phyloP scores from a whole-genome alignment of 2,888 invertebrate species.

The Drosophila niveifrons region DNA sequence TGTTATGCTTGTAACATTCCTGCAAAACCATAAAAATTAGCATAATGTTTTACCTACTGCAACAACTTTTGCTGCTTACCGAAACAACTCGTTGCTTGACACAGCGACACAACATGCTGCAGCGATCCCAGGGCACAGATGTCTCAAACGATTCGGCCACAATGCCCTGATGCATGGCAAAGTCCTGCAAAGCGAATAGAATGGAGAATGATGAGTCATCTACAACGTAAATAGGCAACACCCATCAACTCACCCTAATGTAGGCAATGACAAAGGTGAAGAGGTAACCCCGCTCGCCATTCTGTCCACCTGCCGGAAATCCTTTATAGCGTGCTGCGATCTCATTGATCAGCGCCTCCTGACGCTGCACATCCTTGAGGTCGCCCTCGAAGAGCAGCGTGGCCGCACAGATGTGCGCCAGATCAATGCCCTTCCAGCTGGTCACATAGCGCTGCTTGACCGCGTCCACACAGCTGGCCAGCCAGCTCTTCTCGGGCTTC shows the following conservation, averaged over 20 bases:
- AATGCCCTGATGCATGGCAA: slow-evolving; percentile 94
- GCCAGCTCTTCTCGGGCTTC: slow-evolving; percentile 88
- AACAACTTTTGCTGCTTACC: slow-evolving; percentile 77
- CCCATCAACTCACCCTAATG: slow-evolving; percentile 90
- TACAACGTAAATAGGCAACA: background rate
- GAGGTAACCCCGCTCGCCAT: slow-evolving; percentile 97
- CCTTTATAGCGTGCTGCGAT: slow-evolving; percentile 93
- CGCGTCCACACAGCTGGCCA: slow-evolving; percentile 89
- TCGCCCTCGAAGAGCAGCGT: slow-evolving; percentile 97
- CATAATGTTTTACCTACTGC: fast-evolving
- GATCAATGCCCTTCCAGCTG: slow-evolving; percentile 93
- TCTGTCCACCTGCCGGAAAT: slow-evolving; percentile 95
- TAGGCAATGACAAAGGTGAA: slow-evolving; percentile 99
- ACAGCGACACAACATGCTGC: slow-evolving; percentile 92
- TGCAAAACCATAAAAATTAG: slow-evolving; percentile 41
- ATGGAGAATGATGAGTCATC: background rate
- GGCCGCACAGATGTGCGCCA: slow-evolving; percentile 93
- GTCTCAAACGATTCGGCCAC: slow-evolving; percentile 99
- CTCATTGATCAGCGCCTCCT: slow-evolving; percentile 91
- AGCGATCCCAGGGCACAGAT: slow-evolving; percentile 98
- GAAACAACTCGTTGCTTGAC: slow-evolving; percentile 92
- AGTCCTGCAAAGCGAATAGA: slow-evolving; percentile 88
- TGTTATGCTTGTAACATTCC: slow-evolving; percentile 88
- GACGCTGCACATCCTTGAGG: slow-evolving; percentile 89
- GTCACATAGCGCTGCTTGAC: slow-evolving; percentile 95